Conservation (phyloP, 2,113 vertebrate genomes). For the Furnarius figulus region DNA sequence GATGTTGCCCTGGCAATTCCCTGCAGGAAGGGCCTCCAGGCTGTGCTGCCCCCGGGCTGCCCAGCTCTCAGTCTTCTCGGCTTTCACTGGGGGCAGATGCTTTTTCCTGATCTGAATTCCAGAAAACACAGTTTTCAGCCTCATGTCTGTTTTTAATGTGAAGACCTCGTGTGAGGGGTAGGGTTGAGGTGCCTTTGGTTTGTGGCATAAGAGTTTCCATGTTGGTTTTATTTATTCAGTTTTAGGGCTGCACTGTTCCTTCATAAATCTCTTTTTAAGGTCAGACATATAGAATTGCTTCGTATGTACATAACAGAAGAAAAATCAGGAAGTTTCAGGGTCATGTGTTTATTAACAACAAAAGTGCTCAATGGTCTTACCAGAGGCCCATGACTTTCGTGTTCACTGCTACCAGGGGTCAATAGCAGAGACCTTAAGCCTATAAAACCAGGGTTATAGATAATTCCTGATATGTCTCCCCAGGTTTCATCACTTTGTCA, state of each 20-base stretch:
- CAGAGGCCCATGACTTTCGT: background rate
- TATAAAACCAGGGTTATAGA: background rate
- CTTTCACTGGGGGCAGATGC: background rate
- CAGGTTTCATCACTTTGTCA: background rate
- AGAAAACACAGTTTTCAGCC: slow-evolving; percentile 27
- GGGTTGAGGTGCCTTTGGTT: background rate
- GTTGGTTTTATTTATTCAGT: background rate
- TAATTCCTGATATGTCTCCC: background rate
- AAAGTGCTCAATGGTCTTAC: background rate
- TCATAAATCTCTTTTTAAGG: background rate
- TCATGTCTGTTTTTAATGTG: background rate
- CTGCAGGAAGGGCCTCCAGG: background rate
- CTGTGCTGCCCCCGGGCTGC: background rate
- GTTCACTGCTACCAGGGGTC: background rate
- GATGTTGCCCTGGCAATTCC: background rate
- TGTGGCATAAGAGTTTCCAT: background rate
- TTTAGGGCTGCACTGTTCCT: background rate
- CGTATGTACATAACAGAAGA: background rate
- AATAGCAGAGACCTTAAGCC: background rate
- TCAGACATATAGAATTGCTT: background rate
- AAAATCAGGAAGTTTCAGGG: background rate
- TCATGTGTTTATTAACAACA: background rate
- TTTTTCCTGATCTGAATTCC: slow-evolving; percentile 16
- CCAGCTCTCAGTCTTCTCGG: background rate
- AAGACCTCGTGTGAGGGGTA: background rate